These are phyloP conservation scores for Numenius arquata DNA, from an alignment of 2,113 vertebrate species.

Conservation along the genomic window DNA sequence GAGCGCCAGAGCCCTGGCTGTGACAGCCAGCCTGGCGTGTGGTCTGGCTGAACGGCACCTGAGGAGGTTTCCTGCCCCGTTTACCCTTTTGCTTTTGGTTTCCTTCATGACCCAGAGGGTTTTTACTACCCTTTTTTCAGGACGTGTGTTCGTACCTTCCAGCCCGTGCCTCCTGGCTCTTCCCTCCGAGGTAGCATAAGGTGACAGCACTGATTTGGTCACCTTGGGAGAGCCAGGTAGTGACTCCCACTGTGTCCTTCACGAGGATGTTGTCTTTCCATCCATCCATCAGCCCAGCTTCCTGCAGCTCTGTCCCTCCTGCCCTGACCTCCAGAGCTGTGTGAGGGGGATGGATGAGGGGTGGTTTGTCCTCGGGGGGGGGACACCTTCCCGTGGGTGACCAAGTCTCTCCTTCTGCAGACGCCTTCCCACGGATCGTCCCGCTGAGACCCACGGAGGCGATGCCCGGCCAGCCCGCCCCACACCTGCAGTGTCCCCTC, in stretches of 20 bases:
- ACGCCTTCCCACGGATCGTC: constrained; percentile 84
- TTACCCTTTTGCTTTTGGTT: neutral
- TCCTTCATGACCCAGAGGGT: neutral
- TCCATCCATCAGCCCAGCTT: neutral
- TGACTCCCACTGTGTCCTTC: neutral
- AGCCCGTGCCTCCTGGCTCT: neutral
- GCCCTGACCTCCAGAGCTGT: neutral
- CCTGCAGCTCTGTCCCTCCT: constrained; percentile 1
- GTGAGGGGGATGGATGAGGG: neutral
- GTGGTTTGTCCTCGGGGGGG: neutral
- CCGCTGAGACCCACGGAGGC: constrained; percentile 72
- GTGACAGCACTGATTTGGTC: constrained; percentile 36
- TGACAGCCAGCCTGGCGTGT: no score
- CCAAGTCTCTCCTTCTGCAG: constrained; percentile 58
- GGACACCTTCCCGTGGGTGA: neutral
- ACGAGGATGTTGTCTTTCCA: neutral
- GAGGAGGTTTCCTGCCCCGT: neutral
- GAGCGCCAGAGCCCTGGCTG: neutral
- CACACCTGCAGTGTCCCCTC: constrained; percentile 83
- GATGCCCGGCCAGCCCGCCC: constrained; percentile 67
- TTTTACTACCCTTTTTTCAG: neutral
- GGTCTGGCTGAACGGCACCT: fast-evolving
- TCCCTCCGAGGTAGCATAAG: neutral
- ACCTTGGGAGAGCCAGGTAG: constrained; percentile 47
- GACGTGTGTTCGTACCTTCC: neutral